phyloP scores from a whole-genome alignment of 37 sponge, comb jelly and placozoan genomes.

The Axinella damicornis region DNA sequence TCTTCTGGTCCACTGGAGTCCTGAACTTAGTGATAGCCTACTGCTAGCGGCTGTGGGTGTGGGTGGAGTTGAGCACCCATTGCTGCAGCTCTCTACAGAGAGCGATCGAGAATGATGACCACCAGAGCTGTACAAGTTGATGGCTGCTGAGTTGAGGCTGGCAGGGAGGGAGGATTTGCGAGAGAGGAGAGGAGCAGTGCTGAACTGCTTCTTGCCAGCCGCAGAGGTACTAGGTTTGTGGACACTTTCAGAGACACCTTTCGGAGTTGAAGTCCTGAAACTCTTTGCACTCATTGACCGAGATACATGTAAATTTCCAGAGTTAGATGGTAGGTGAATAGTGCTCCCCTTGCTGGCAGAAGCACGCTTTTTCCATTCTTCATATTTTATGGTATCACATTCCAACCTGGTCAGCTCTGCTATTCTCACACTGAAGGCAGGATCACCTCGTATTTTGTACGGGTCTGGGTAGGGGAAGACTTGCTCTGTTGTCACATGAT shows the following conservation, averaged over 20 bases:
- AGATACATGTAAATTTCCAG: neutral
- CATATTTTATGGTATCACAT: slow-evolving; percentile 18
- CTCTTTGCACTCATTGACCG: neutral
- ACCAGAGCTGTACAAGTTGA: neutral
- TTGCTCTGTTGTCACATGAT: too few species aligned
- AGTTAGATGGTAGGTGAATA: neutral
- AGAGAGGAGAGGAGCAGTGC: too few species aligned
- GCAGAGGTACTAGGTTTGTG: neutral
- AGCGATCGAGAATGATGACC: neutral
- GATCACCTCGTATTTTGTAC: slow-evolving; percentile 1
- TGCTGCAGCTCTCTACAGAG: neutral
- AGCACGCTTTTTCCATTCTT: neutral
- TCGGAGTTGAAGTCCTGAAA: neutral
- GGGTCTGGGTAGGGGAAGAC: slow-evolving; percentile 57
- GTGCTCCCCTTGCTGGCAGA: neutral
- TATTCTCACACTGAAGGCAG: slow-evolving; percentile 7
- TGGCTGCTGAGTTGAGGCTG: neutral
- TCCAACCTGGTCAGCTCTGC: slow-evolving; percentile 27
- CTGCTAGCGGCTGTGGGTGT: neutral
- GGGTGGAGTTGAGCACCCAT: neutral
- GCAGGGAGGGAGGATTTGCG: slow-evolving; percentile 9
- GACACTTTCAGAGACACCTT: neutral
- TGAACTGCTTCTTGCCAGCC: too few species aligned
- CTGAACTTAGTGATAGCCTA: too few species aligned
- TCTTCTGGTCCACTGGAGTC: too few species aligned